Evolutionary conservation across 1,140 invertebrate species (phyloP), one percentile per base, ranked within the genome.

Genomic region (Drosophila murphyi): DNA sequence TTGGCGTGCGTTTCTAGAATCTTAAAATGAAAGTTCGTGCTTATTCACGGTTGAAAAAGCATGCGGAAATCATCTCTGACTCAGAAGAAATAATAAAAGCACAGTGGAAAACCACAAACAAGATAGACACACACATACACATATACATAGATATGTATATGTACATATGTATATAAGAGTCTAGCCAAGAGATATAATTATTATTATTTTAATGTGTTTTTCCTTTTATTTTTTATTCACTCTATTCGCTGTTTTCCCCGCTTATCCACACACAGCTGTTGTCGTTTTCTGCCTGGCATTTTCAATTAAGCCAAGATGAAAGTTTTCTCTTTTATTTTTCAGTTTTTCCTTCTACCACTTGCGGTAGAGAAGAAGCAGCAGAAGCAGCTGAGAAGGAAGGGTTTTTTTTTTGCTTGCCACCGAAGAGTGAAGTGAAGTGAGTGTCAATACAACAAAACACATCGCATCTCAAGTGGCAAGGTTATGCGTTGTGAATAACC

Each of bases 1-100:
- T 20, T 20, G 20, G 48, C 43, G 54, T 54, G 48, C 78, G 80
- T 73, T 83, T 74, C 64, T 82, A 88, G 85, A 88, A 88, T 88
- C 80, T 89, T 85, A 81, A 89, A 89, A 89, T 89, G 85, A 89
- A 89, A 89, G 85, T 89, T 89, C 85, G 85, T 89, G 85, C 85
- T 82, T 78, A 81, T 89, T 78, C 81, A 89, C 85, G 81, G 81
- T 90, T 89, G 85, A 85, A 88, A 80, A 90, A 89, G 75, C 85
- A 89, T 89, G 86, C 85, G 85, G 85, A 89, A 89, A 89, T 88
- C 77, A 89, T 88, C 77, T 88, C 37, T 39, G 48, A 47, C 45
- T 45, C 12, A 45, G 32, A 62, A 47, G 34, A 59, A 41, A 69
- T 43, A 52, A 43, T 62, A 72, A 76, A 52, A 64, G 39, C 32